Percentiles rank a stretch among this genome's conserved stretches.
These are phyloP conservation scores for Diabrotica undecimpunctata DNA, from an alignment of 1,140 invertebrate genomes.

Conservation along the genomic window DNA sequence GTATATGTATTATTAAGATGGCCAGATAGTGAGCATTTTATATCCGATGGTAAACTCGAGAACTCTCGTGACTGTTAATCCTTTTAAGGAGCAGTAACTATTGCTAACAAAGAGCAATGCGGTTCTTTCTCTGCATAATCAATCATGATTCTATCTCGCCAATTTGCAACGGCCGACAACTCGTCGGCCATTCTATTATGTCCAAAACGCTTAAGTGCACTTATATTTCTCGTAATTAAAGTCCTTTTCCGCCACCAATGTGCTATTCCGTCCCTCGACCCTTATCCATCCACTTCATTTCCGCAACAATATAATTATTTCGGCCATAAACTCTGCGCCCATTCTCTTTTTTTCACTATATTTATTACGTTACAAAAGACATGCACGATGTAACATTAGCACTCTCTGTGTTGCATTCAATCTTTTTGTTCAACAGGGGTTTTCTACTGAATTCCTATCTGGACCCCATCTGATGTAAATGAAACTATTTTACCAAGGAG, in stretches of 20 bases:
- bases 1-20: too few species aligned
- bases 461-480: background rate
- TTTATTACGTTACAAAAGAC: background rate
- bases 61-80: too few species aligned
- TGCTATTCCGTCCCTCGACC: background rate
- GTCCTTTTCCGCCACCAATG: background rate
- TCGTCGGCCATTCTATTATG: background rate
- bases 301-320: constrained; percentile 2
- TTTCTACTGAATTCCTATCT: background rate
- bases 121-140: background rate
- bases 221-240: background rate
- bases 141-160: background rate
- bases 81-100: too few species aligned
- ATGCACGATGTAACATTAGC: constrained; percentile 2
- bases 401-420: constrained; percentile 2
- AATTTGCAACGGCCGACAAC: background rate
- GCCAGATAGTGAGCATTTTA: too few species aligned
- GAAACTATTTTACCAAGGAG: background rate
- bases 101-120: too few species aligned
- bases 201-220: background rate
- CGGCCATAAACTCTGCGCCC: background rate
- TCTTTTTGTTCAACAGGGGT: constrained; percentile 1
- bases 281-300: background rate
- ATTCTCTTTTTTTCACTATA: background rate
- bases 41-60: too few species aligned